Conservation (phyloP, 1,140 invertebrate species). For the Zaprionus gabonicus region DNA sequence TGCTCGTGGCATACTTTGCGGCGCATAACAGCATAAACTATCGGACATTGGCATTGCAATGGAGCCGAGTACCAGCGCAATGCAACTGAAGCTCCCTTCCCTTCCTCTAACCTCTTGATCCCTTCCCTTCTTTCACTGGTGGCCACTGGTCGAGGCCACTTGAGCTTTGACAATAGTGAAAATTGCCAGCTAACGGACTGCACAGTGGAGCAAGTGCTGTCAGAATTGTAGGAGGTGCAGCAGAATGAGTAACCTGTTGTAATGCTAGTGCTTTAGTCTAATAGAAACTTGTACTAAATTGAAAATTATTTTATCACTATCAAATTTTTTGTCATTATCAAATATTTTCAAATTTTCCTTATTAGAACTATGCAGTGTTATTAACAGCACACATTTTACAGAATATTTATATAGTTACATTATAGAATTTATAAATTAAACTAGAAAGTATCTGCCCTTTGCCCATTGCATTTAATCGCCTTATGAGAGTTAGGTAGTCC, state of each 20-base stretch:
- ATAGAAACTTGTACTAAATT: no score
- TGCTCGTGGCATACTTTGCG: constrained; percentile 74
- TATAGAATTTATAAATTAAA: no score
- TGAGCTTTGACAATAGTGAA: constrained; percentile 75
- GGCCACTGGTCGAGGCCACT: constrained; percentile 56
- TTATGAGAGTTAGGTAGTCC: no score
- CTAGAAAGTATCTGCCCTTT: no score
- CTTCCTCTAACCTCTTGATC: background rate
- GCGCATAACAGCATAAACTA: constrained; percentile 76
- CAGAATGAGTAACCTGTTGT: background rate
- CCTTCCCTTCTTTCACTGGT: background rate
- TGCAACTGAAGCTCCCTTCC: constrained; percentile 11
- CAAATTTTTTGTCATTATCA: no score
- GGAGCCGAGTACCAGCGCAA: constrained; percentile 3
- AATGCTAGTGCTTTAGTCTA: no score
- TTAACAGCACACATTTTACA: background rate
- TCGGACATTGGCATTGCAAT: constrained; percentile 43
- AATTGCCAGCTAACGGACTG: constrained; percentile 47
- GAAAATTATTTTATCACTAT: background rate
- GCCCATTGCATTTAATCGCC: no score
- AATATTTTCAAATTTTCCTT: no score
- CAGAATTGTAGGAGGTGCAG: background rate
- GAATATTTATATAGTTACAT: background rate
- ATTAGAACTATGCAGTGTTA: background rate
- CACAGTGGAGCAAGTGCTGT: constrained; percentile 16